A percentile compares a stretch with the other conserved stretches of the same genome.
phyloP scores from a whole-genome alignment of 2,888 invertebrate species.

The Thera obeliscata region DNA sequence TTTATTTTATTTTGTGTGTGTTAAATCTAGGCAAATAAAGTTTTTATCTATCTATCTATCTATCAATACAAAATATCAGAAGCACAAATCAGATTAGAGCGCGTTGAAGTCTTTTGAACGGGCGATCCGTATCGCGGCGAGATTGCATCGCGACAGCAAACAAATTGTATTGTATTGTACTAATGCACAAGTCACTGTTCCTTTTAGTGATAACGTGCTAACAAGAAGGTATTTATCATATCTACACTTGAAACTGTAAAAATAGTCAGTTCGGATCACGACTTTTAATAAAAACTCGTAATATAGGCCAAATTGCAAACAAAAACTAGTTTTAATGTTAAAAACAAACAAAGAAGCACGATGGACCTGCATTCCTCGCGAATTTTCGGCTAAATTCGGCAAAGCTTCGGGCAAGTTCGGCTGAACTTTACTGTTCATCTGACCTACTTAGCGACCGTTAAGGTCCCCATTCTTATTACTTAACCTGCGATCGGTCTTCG shows the following conservation, averaged over 20 bases:
- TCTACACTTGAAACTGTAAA: slow-evolving; percentile 17
- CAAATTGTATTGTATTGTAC: slow-evolving; percentile 12
- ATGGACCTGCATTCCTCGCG: slow-evolving; percentile 26
- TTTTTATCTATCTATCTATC: too few species aligned
- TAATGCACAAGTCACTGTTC: slow-evolving; percentile 9
- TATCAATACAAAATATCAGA: slow-evolving; percentile 12
- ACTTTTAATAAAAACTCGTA: slow-evolving; percentile 6
- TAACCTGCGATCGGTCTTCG: too few species aligned
- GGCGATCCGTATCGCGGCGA: slow-evolving; percentile 15
- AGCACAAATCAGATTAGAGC: slow-evolving; percentile 23
- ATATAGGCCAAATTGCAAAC: slow-evolving; percentile 23
- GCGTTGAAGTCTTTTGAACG: slow-evolving; percentile 35
- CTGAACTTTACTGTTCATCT: slow-evolving; percentile 33
- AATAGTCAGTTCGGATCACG: slow-evolving; percentile 12
- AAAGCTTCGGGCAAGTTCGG: slow-evolving; percentile 36
- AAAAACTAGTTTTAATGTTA: slow-evolving; percentile 23
- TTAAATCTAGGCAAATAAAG: too few species aligned
- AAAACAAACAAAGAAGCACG: slow-evolving; percentile 37
- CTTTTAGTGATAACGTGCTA: slow-evolving; percentile 12
- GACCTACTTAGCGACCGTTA: slow-evolving; percentile 45
- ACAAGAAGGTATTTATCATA: slow-evolving; percentile 3
- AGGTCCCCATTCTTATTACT: slow-evolving; percentile 1
- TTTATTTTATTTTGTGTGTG: too few species aligned
- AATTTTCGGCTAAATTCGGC: slow-evolving; percentile 32
- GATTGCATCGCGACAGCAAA: slow-evolving; percentile 15